These are phyloP conservation scores for Barypeithes pellucidus DNA, from an alignment of 2,888 invertebrate genomes.

Conservation along the genomic window DNA sequence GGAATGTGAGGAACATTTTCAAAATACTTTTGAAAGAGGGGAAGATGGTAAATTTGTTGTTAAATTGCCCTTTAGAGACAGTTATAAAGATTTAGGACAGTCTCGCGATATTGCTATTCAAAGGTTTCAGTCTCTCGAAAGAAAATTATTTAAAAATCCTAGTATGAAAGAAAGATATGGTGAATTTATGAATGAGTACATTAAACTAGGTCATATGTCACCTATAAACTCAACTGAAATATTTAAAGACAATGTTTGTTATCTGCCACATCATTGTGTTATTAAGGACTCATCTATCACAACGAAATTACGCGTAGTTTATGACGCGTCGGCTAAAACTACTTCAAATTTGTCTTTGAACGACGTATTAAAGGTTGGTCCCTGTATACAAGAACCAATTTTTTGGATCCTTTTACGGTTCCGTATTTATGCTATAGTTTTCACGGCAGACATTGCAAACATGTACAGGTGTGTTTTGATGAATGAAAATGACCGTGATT, in stretches of 20 bases:
- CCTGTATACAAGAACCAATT: constrained; percentile 44
- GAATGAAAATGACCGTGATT: constrained; percentile 43
- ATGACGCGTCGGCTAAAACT: constrained; percentile 40
- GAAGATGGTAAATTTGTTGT: constrained; percentile 42
- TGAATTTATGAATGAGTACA: constrained; percentile 51
- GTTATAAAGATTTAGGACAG: constrained; percentile 31
- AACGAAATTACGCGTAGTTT: constrained; percentile 50
- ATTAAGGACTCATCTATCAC: constrained; percentile 33
- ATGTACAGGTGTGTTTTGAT: constrained; percentile 57
- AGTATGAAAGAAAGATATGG: constrained; percentile 21
- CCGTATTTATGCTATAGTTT: constrained; percentile 49
- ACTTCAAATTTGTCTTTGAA: constrained; percentile 47
- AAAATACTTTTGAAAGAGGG: constrained; percentile 18
- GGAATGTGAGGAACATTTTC: too few species aligned
- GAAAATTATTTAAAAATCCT: constrained; percentile 21
- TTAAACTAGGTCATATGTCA: constrained; percentile 33
- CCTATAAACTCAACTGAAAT: too few species aligned
- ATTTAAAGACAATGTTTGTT: constrained; percentile 13
- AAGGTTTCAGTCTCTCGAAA: constrained; percentile 36
- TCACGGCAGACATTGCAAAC: constrained; percentile 57
- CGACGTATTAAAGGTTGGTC: constrained; percentile 43
- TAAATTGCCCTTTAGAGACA: constrained; percentile 39
- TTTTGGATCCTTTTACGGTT: constrained; percentile 55
- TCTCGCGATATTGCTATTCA: constrained; percentile 34
- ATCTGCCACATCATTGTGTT: constrained; percentile 48